These are phyloP conservation scores for Bagarius yarrelli DNA, from an alignment of 2,113 vertebrate species.

Conservation along the genomic window DNA sequence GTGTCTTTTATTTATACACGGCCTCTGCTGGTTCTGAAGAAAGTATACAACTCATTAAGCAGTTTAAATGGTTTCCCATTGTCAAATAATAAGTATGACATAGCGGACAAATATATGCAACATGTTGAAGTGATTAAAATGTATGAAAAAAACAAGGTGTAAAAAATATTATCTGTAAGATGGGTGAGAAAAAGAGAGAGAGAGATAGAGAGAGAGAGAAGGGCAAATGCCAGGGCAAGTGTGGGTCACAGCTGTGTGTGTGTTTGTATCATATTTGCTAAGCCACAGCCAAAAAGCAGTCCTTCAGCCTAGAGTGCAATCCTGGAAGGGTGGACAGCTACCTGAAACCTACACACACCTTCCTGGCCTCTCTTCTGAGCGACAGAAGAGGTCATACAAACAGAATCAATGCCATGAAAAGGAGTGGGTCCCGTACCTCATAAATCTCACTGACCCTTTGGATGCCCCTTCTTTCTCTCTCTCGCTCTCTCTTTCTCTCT, in stretches of 20 bases:
- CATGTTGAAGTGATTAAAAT: no score
- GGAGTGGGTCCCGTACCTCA: slow-evolving; percentile 42
- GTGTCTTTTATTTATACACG: no score
- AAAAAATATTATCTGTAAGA: no score
- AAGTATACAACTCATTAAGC: no score
- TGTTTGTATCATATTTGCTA: slow-evolving; percentile 37
- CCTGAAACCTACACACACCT: slow-evolving; percentile 33
- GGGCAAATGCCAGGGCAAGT: slow-evolving; percentile 42
- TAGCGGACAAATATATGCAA: no score
- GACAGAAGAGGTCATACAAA: slow-evolving; percentile 50
- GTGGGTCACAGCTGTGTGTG: slow-evolving; percentile 3
- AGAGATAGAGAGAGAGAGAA: slow-evolving; percentile 44
- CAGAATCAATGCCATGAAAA: slow-evolving; percentile 44
- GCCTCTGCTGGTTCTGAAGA: no score
- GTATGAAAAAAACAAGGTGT: no score
- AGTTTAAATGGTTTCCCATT: no score
- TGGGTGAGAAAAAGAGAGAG: slow-evolving; percentile 32
- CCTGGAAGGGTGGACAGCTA: slow-evolving; percentile 37
- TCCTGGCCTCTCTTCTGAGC: slow-evolving; percentile 6
- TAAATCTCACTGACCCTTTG: slow-evolving; percentile 59
- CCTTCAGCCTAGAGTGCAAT: slow-evolving; percentile 27
- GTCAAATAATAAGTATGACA: no score
- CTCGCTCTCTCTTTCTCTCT: slow-evolving; percentile 22
- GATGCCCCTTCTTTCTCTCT: slow-evolving; percentile 44
- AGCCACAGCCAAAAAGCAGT: slow-evolving; percentile 25